Evolutionary conservation across 2,888 invertebrate species (phyloP).

Genomic region (Platerodrilus igneus): DNA sequence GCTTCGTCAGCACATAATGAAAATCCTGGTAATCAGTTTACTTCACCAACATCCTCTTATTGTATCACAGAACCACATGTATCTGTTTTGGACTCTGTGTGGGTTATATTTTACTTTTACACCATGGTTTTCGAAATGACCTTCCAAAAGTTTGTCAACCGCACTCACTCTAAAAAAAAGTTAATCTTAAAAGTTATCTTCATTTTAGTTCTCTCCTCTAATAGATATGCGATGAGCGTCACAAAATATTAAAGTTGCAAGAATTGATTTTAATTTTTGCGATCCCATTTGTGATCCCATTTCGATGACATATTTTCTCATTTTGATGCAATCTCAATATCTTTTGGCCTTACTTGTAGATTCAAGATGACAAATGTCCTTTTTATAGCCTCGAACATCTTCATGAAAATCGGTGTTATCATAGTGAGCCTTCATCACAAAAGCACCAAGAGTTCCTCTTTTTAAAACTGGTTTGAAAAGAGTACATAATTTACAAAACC

Average conservation of each 20-base stretch:
- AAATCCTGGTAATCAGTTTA: constrained; percentile 2
- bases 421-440: constrained; percentile 1
- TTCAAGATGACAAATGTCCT: neutral
- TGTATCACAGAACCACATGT: no score
- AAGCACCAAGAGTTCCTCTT: neutral
- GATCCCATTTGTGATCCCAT: neutral
- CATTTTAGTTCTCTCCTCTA: neutral
- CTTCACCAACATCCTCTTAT: no score
- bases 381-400: constrained; percentile 1
- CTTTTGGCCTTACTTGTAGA: constrained; percentile 1
- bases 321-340: neutral
- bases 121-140: no score
- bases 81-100: no score
- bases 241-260: no score
- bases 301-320: constrained; percentile 2
- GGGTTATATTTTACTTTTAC: no score
- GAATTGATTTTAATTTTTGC: neutral
- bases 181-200: neutral
- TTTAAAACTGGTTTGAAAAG: no score
- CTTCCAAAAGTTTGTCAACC: neutral
- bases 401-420: neutral
- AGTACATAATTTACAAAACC: constrained; percentile 1
- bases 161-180: constrained; percentile 1
- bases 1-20: no score
- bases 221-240: neutral